These are phyloP conservation scores for Gnathonemus echidnorhynchus DNA, from an alignment of 2,113 vertebrate genomes.

Conservation along the genomic window DNA sequence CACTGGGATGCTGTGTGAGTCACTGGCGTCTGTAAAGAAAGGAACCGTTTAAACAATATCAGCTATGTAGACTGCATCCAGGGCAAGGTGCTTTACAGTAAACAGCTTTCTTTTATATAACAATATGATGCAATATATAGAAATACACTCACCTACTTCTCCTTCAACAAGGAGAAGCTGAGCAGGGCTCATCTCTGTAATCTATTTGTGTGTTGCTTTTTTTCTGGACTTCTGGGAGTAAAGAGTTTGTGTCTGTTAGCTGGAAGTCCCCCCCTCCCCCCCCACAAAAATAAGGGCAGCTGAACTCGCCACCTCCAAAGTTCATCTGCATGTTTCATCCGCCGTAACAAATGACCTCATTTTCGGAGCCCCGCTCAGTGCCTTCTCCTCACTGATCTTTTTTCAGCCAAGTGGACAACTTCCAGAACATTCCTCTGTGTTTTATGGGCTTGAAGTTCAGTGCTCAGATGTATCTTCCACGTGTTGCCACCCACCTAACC, in stretches of 20 bases:
- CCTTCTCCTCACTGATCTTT: not conserved
- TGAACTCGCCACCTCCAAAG: not conserved
- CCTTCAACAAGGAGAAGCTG: not conserved
- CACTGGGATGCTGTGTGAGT: not conserved
- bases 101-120: not conserved
- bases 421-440: not conserved
- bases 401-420: not conserved
- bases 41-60: not conserved
- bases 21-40: not conserved
- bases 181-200: not conserved
- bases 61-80: not conserved
- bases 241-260: not conserved
- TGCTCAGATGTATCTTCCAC: not conserved
- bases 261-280: not conserved
- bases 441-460: not conserved
- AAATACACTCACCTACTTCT: not conserved
- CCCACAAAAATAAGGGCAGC: not conserved
- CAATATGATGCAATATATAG: conserved; percentile 17
- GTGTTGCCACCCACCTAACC: not conserved
- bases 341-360: not conserved
- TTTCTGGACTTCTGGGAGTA: not conserved
- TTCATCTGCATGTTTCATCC: not conserved
- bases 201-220: not conserved
- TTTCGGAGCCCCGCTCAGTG: not conserved
- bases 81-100: not conserved